Conservation (phyloP, 1,140 invertebrate genomes). For the Berghia stephanieae region DNA sequence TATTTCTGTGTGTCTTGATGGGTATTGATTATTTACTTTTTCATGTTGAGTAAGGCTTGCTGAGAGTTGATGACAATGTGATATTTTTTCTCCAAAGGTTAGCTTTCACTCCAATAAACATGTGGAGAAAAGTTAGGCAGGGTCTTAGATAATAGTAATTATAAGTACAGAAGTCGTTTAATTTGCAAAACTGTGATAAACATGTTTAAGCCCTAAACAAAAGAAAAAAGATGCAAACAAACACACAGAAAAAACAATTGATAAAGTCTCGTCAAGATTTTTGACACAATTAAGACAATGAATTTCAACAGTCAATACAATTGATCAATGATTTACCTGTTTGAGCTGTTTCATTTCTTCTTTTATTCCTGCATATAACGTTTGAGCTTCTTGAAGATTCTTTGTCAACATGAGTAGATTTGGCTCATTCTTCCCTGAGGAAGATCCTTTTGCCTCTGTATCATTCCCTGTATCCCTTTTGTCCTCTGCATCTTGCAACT, state of each 20-base stretch:
- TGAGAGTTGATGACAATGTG: too few species aligned
- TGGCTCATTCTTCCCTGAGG: background rate
- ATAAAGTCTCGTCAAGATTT: background rate
- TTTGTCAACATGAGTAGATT: conserved; percentile 39
- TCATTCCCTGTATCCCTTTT: conserved; percentile 8
- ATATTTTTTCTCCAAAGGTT: too few species aligned
- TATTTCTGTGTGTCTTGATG: too few species aligned
- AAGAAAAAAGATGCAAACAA: background rate
- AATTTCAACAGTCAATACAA: background rate
- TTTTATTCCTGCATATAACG: conserved; percentile 47
- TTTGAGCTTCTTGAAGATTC: conserved; percentile 51
- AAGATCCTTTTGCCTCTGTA: background rate
- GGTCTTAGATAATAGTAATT: too few species aligned
- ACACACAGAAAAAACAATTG: background rate
- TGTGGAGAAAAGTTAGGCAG: too few species aligned
- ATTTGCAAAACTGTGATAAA: too few species aligned
- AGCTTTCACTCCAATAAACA: too few species aligned
- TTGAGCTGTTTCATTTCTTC: conserved; percentile 43
- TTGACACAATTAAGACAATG: too few species aligned
- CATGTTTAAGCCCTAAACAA: too few species aligned
- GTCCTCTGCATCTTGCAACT: conserved; percentile 29
- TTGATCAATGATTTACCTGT: conserved; percentile 36
- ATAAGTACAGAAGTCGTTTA: too few species aligned
- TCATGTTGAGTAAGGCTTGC: too few species aligned
- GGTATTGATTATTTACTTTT: too few species aligned